Evolutionary conservation across 2,113 vertebrate species (phyloP), one percentile per base, ranked within the genome.

Genomic region (Marcusenius ussheri): DNA sequence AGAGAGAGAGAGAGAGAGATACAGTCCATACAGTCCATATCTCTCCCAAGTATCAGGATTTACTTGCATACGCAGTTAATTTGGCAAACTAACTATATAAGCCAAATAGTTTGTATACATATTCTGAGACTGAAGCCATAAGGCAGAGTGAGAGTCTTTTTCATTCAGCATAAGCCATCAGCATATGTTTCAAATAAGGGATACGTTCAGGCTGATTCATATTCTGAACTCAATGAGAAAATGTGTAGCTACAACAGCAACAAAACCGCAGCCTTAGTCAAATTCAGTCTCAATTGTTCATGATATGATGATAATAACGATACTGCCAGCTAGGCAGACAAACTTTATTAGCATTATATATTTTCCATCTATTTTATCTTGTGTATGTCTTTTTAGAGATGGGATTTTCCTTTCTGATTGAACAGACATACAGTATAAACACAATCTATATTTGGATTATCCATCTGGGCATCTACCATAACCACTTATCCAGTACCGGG

Each of bases 231-330:
- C 88, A 58, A 15, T 17, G n/a, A 80, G 88, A 85, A 83, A 53
- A 27, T 74, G 51, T 19, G 19, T 84, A 49, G 56, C 15, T 35
- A 39, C 86, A 74, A 93, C 90, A 91, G 56, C 24, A 89, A 86
- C 88, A 50, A 91, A 92, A 90, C 90, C 89, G 83, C 89, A 92
- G 89, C 77, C 1, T 10, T n/a, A 89, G 83, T 90, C 92, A 92
- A 84, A 84, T 1, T 10, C 47, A 88, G 80, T 89, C 92, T 89
- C 83, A 53, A 77, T 58, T 88, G 92, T 93, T 92, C 85, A 45
- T 80, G 47, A 50, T 53, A 50, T 87, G 50, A 6, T 51, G 70
- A 51, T 80, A 50, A 51, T 24, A 83, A 31, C 1, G 0, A 86
- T n/a, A 58, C 35, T 27, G n/a, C 89, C 24, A 70, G 24, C 45